phyloP scores from a whole-genome alignment of 2,113 vertebrate genomes.

The Dryoscopus gambensis region DNA sequence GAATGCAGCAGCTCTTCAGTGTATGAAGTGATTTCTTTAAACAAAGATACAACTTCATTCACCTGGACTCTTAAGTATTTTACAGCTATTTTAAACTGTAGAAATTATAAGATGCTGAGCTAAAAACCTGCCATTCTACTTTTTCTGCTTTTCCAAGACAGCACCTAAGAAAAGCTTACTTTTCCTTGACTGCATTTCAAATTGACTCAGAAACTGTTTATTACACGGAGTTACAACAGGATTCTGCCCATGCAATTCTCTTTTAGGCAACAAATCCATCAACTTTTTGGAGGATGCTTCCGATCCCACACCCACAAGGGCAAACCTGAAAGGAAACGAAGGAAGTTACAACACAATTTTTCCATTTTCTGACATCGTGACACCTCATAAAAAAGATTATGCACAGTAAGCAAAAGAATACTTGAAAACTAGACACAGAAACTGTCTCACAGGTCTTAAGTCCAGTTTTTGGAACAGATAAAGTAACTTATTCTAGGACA shows the following conservation, averaged over 20 bases:
- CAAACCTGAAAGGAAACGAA: conserved; percentile 80
- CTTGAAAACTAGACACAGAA: not conserved
- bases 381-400: not conserved
- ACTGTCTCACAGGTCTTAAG: not conserved
- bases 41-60: not conserved
- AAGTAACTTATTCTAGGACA: not conserved
- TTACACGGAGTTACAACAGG: conserved; percentile 97
- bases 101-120: not conserved
- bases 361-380: not conserved
- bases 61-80: not conserved
- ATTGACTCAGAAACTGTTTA: conserved; percentile 98
- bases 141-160: not conserved
- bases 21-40: not conserved
- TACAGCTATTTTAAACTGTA: not conserved
- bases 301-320: conserved; percentile 94
- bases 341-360: not conserved
- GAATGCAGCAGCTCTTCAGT: not conserved
- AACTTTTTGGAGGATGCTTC: conserved; percentile 95
- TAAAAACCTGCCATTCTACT: not conserved
- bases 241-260: conserved; percentile 96
- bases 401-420: not conserved
- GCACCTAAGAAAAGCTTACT: conserved; percentile 77
- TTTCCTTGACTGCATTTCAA: conserved; percentile 99
- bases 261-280: conserved; percentile 94
- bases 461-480: not conserved